These are phyloP conservation scores for Meghimatium bilineatum DNA, from an alignment of 2,888 invertebrate genomes.

Conservation along the genomic window DNA sequence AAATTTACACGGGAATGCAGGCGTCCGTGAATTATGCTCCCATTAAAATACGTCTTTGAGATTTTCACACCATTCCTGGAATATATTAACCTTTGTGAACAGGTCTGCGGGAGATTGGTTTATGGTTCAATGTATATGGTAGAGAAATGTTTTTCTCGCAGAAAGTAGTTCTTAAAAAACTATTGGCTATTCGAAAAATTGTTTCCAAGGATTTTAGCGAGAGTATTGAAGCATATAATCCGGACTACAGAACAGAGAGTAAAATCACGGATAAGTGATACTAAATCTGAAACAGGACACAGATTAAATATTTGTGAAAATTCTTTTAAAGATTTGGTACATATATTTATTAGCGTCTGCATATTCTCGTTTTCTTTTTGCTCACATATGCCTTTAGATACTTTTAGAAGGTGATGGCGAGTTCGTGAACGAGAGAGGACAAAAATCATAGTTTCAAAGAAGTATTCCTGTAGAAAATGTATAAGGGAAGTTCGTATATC, in stretches of 20 bases:
- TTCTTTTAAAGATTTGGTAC: background rate
- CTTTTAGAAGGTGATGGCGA: no score
- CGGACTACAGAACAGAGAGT: background rate
- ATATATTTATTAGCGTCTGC: background rate
- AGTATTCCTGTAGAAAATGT: no score
- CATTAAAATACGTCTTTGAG: background rate
- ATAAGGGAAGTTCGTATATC: no score
- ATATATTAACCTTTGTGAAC: background rate
- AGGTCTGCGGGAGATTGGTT: background rate
- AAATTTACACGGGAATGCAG: background rate
- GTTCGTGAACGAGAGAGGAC: no score
- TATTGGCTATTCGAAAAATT: no score
- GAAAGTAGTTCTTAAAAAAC: background rate
- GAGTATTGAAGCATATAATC: conserved; percentile 6
- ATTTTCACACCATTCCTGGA: background rate
- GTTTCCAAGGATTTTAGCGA: background rate
- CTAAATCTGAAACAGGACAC: background rate
- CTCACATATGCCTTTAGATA: no score
- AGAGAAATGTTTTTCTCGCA: background rate
- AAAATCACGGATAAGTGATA: background rate
- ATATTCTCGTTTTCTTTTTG: background rate
- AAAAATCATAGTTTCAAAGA: no score
- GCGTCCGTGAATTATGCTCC: conserved; percentile 15
- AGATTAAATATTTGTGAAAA: background rate
- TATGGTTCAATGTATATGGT: background rate